Percentiles rank a stretch among this genome's conserved stretches.
Evolutionary conservation across 2,113 vertebrate species (phyloP).

Genomic region (Pipra filicauda): DNA sequence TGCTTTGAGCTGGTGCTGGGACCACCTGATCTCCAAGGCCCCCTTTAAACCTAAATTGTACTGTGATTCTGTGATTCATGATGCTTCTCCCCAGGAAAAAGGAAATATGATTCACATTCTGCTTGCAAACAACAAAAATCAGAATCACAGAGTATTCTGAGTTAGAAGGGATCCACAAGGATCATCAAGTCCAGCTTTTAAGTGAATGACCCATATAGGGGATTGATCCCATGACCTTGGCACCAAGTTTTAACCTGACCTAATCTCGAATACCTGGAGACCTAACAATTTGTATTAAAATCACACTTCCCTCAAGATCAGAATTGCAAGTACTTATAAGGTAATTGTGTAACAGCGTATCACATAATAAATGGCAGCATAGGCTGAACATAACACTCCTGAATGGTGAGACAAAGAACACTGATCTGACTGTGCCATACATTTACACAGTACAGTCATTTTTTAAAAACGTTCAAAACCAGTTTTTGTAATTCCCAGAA

Average conservation of each 20-base stretch:
- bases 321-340: background rate
- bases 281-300: background rate
- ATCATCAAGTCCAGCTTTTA: background rate
- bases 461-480: background rate
- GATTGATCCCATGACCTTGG: background rate
- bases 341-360: fast-evolving
- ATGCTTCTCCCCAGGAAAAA: background rate
- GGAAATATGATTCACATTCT: background rate
- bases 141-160: background rate
- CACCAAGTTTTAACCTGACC: background rate
- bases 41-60: background rate
- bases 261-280: background rate
- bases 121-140: background rate
- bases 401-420: background rate
- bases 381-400: background rate
- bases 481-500: background rate
- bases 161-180: background rate
- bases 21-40: background rate
- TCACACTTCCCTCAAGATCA: background rate
- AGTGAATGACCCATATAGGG: background rate
- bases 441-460: background rate
- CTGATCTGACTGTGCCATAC: background rate
- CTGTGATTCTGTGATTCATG: background rate
- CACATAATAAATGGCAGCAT: background rate
- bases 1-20: background rate